These are phyloP conservation scores for Caenorhabditis briggsae DNA, from an alignment of 1,140 invertebrate species.

Conservation along the genomic window DNA sequence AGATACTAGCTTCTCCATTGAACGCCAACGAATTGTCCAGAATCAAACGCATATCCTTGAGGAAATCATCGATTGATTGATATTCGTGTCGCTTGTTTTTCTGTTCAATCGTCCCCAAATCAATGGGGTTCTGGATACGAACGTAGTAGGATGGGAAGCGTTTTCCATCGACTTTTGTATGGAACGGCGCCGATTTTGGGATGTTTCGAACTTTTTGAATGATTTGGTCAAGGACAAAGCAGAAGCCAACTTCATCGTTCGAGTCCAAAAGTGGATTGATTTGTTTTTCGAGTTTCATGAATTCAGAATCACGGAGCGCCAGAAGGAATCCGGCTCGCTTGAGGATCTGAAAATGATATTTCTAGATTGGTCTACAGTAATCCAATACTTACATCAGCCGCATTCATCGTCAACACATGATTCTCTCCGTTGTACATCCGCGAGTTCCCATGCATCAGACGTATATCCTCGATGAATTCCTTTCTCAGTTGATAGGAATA, in stretches of 20 bases:
- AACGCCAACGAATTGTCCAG: slow-evolving; percentile 63
- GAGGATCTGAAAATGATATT: slow-evolving; percentile 67
- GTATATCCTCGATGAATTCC: slow-evolving; percentile 88
- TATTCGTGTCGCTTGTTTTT: slow-evolving; percentile 66
- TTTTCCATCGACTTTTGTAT: slow-evolving; percentile 71
- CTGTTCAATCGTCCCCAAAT: slow-evolving; percentile 64
- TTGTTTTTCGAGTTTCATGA: slow-evolving; percentile 95
- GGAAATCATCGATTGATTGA: slow-evolving; percentile 59
- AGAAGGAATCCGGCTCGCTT: slow-evolving; percentile 82
- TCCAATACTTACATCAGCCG: slow-evolving; percentile 65
- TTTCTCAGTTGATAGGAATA: slow-evolving; percentile 93
- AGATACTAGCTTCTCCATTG: slow-evolving; percentile 61
- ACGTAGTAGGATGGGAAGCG: slow-evolving; percentile 70
- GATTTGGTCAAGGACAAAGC: slow-evolving; percentile 79
- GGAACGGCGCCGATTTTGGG: slow-evolving; percentile 75
- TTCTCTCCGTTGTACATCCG: slow-evolving; percentile 72
- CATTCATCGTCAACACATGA: slow-evolving; percentile 71
- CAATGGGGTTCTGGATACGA: slow-evolving; percentile 63
- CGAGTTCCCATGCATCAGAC: slow-evolving; percentile 96
- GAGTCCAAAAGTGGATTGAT: slow-evolving; percentile 98
- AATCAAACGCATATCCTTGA: slow-evolving; percentile 61
- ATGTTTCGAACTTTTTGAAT: slow-evolving; percentile 79
- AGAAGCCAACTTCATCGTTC: slow-evolving; percentile 85
- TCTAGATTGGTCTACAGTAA: background rate
- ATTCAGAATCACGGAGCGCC: slow-evolving; percentile 90